Evolutionary conservation across 2,888 invertebrate genomes (phyloP).

Genomic region (Eristalis tenax): DNA sequence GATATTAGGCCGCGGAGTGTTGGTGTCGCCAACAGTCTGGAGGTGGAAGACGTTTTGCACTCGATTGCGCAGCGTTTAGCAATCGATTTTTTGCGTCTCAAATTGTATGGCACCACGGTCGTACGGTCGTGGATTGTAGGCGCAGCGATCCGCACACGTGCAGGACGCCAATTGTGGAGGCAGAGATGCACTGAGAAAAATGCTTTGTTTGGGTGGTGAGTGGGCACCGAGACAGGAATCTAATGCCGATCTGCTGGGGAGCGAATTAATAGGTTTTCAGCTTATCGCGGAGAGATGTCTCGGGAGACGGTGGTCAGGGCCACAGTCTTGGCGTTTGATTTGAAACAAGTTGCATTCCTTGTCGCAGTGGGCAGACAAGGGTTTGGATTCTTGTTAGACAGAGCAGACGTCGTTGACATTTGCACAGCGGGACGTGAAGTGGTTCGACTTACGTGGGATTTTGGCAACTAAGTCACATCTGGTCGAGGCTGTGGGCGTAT

Average conservation of each 20-base stretch:
- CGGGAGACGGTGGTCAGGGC: not conserved
- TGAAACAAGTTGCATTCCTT: not conserved
- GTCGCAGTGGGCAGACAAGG: not conserved
- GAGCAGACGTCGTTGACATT: not conserved
- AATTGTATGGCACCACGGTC: slow-evolving; percentile 39
- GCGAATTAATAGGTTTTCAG: not conserved
- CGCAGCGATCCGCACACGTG: slow-evolving; percentile 23
- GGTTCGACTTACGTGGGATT: not conserved
- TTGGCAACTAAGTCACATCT: no score
- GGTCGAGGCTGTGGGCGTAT: no score
- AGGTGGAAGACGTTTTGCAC: slow-evolving; percentile 62
- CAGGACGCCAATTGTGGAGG: slow-evolving; percentile 37
- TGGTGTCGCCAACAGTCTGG: slow-evolving; percentile 70
- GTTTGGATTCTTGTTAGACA: not conserved
- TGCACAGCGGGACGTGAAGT: not conserved
- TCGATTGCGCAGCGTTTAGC: slow-evolving; percentile 56
- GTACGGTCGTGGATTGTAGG: not conserved
- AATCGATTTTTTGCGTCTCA: slow-evolving; percentile 61
- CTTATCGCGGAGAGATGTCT: not conserved
- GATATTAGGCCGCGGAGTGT: slow-evolving; percentile 60
- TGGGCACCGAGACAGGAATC: not conserved
- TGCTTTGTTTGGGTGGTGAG: not conserved
- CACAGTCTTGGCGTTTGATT: not conserved
- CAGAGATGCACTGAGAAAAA: slow-evolving; percentile 44
- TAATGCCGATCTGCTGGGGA: not conserved